phyloP scores from a whole-genome alignment of 1,140 invertebrate species.

The Venustaconcha ellipsiformis region DNA sequence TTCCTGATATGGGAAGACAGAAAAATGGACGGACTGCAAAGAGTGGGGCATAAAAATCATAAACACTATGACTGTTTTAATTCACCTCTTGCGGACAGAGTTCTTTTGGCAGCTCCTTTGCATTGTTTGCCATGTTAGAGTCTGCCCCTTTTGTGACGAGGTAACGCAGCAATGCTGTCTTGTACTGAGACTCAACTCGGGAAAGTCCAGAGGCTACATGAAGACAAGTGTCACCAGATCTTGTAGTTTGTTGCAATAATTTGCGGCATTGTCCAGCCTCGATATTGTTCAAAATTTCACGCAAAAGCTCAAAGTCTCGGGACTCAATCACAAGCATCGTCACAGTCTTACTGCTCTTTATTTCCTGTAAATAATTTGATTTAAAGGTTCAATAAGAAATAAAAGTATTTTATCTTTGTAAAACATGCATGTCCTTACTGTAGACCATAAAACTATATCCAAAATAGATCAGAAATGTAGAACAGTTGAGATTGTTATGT shows the following conservation, averaged over 20 bases:
- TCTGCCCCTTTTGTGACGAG: conserved; percentile 27
- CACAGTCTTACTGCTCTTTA: conserved; percentile 22
- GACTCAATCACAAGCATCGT: conserved; percentile 25
- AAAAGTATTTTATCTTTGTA: no score
- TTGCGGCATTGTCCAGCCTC: conserved; percentile 9
- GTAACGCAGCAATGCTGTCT: conserved; percentile 11
- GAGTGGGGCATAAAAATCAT: no score
- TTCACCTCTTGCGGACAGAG: conserved; percentile 21
- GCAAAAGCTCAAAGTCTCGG: conserved; percentile 14
- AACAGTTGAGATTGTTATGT: no score
- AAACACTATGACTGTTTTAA: neutral
- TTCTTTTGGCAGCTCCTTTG: conserved; percentile 23
- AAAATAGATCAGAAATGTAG: no score
- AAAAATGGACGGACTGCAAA: no score
- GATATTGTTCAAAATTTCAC: conserved; percentile 12
- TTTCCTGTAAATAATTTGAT: conserved; percentile 15
- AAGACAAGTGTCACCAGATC: conserved; percentile 26
- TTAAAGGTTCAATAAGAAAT: neutral
- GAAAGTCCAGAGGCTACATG: conserved; percentile 26
- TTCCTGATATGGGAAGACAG: no score
- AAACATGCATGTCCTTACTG: no score
- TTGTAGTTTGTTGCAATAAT: conserved; percentile 19
- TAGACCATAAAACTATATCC: no score
- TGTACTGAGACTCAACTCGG: conserved; percentile 9
- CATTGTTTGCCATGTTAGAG: conserved; percentile 24